phyloP scores from a whole-genome alignment of 2,888 invertebrate species.

The Tupiocoris notatus region DNA sequence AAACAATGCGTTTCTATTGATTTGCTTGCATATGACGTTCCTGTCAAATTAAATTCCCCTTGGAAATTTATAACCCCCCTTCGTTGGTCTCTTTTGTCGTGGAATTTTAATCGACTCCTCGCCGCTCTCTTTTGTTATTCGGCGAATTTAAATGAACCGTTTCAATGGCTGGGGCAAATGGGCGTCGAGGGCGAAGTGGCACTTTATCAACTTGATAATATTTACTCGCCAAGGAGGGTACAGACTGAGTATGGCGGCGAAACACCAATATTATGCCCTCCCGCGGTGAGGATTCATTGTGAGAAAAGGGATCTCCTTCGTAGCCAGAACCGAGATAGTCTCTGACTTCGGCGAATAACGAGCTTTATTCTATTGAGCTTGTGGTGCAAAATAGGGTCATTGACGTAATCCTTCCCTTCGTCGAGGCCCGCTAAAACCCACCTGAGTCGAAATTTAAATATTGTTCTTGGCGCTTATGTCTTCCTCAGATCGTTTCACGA shows the following conservation, averaged over 20 bases:
- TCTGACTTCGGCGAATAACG: neutral
- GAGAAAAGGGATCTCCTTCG: constrained; percentile 1
- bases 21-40: neutral
- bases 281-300: neutral
- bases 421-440: neutral
- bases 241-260: neutral
- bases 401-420: neutral
- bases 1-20: too few relatives aligned
- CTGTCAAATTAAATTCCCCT: neutral
- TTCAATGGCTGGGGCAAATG: neutral
- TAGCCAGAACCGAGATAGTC: neutral
- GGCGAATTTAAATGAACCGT: neutral
- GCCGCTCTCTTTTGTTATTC: neutral
- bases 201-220: constrained; percentile 13
- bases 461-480: neutral
- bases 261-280: constrained; percentile 6
- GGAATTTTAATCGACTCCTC: neutral
- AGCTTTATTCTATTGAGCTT: neutral
- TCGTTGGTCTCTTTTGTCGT: neutral
- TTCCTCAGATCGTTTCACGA: too few relatives aligned
- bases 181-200: neutral
- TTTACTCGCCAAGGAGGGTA: neutral
- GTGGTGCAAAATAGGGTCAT: neutral
- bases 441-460: neutral
- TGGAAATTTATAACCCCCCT: neutral